Conservation (phyloP, 2,797 vertebrate genomes). For the Trachurus trachurus region DNA sequence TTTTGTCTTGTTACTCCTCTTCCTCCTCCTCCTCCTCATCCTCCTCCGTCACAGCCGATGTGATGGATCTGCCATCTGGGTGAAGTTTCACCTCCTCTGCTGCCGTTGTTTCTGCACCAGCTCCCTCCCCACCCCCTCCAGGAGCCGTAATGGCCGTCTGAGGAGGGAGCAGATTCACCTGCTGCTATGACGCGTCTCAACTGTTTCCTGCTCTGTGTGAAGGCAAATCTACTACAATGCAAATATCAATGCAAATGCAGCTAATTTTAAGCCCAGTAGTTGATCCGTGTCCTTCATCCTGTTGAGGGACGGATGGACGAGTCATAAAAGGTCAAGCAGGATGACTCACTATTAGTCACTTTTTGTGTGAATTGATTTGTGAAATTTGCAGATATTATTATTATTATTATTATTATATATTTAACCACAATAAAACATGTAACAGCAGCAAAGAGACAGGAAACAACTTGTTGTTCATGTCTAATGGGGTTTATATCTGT, state of each 20-base stretch:
- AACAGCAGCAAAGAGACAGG: neutral
- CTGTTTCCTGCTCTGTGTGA: neutral
- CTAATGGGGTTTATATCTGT: too few species aligned
- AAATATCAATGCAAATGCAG: neutral
- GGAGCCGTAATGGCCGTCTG: constrained; percentile 4
- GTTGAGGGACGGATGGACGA: neutral
- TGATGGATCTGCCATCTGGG: constrained; percentile 31
- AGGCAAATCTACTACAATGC: neutral
- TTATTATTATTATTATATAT: too few species aligned
- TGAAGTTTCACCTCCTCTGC: constrained; percentile 8
- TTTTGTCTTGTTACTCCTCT: constrained; percentile 4
- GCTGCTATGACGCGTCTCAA: neutral
- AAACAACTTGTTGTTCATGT: neutral
- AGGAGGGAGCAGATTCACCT: neutral
- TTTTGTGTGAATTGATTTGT: neutral
- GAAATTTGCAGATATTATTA: neutral
- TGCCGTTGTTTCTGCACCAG: constrained; percentile 7
- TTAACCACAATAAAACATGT: neutral
- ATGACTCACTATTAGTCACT: neutral
- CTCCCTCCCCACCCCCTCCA: neutral
- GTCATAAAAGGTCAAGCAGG: neutral
- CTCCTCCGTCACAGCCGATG: constrained; percentile 7
- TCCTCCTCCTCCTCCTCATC: neutral
- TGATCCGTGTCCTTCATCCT: neutral
- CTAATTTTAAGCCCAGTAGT: neutral